phyloP scores from a whole-genome alignment of 2,797 vertebrate genomes.

The Capromys pilorides region DNA sequence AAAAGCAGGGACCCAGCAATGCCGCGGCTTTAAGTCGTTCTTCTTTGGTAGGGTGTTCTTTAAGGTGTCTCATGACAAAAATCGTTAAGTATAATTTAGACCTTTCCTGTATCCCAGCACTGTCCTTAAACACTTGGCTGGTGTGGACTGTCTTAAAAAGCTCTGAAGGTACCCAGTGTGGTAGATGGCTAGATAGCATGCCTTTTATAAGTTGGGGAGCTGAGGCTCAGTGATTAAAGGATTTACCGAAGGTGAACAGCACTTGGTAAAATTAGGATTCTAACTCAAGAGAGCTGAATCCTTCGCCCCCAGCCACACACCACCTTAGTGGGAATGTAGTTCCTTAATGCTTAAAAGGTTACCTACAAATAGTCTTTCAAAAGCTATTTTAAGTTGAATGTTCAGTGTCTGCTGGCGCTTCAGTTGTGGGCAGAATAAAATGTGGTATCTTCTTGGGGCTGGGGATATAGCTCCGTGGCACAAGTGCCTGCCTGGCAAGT shows the following conservation, averaged over 20 bases:
- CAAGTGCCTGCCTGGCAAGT: too few species aligned
- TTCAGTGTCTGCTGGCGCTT: not conserved
- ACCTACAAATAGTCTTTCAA: not conserved
- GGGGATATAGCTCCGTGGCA: too few species aligned
- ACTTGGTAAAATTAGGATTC: not conserved
- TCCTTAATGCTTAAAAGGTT: not conserved
- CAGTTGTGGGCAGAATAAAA: not conserved
- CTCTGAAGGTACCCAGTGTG: not conserved
- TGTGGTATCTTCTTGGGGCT: not conserved
- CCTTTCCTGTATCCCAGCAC: not conserved
- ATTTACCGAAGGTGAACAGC: not conserved
- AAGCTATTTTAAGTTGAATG: not conserved
- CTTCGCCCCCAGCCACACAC: not conserved
- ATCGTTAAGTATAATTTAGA: not conserved
- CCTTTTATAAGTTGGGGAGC: not conserved
- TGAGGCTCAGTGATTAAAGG: not conserved
- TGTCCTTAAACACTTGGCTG: too few species aligned
- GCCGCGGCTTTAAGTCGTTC: not conserved
- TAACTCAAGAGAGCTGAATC: not conserved
- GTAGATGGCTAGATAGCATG: not conserved
- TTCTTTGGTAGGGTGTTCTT: not conserved
- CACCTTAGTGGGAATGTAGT: not conserved
- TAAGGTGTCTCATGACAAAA: not conserved
- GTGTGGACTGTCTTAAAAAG: not conserved
- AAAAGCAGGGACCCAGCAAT: not conserved